These are phyloP conservation scores for Oryzias celebensis DNA, from an alignment of 2,113 vertebrate species.

Conservation along the genomic window DNA sequence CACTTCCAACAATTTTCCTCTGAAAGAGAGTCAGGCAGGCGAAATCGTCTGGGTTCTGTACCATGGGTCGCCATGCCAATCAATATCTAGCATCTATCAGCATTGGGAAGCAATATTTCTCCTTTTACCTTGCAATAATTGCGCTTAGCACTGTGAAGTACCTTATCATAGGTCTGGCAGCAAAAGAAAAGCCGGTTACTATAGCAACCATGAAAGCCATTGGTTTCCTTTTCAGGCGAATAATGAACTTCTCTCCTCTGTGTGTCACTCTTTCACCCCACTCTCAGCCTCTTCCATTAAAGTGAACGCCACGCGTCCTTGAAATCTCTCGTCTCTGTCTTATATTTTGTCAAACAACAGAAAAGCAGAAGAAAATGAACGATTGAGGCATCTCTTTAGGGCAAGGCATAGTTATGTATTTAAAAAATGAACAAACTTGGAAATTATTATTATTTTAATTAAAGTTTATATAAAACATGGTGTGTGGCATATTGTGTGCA, in stretches of 20 bases:
- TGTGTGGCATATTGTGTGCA: no score
- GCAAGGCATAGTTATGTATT: conserved; percentile 26
- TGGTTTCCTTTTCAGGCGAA: conserved; percentile 81
- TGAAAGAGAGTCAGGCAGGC: conserved; percentile 46
- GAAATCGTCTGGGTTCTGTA: conserved; percentile 55
- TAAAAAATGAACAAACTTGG: conserved; percentile 10
- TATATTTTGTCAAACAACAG: conserved; percentile 73
- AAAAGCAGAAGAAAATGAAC: conserved; percentile 45
- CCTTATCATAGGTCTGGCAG: conserved; percentile 79
- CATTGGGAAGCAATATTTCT: conserved; percentile 79
- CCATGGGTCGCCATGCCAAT: conserved; percentile 69
- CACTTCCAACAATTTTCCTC: conserved; percentile 43
- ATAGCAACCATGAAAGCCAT: conserved; percentile 81
- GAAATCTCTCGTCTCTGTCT: conserved; percentile 74
- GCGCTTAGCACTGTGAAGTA: conserved; percentile 80
- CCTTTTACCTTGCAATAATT: conserved; percentile 80
- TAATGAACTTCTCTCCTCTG: conserved; percentile 83
- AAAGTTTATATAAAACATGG: no score
- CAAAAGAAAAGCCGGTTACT: conserved; percentile 79
- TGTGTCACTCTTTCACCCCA: conserved; percentile 79
- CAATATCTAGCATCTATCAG: conserved; percentile 81
- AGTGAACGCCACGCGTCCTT: conserved; percentile 74
- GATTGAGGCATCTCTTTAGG: conserved; percentile 56
- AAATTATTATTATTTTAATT: no score
- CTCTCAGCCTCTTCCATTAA: conserved; percentile 77